Evolutionary conservation across 2,113 vertebrate species (phyloP).

Genomic region (Tricholaema leucomelas): DNA sequence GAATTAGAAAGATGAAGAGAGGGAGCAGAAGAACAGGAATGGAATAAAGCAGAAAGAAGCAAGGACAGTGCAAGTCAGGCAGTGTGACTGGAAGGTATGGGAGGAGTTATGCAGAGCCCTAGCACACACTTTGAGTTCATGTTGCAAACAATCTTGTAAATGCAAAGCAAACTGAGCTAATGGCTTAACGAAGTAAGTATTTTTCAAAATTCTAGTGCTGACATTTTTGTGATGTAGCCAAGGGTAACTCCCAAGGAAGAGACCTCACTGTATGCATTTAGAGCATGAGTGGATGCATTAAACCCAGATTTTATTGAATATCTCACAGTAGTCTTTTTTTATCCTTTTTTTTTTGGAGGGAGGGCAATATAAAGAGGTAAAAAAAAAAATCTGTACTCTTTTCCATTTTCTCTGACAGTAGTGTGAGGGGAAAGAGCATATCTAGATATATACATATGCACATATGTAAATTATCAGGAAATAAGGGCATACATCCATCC

Average conservation of each 20-base stretch:
- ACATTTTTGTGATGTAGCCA: background rate
- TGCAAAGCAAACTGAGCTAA: background rate
- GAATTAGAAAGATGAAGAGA: slow-evolving; percentile 57
- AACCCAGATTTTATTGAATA: background rate
- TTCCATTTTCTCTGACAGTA: background rate
- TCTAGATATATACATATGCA: background rate
- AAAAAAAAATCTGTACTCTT: background rate
- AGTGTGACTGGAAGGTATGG: background rate
- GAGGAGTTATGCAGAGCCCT: background rate
- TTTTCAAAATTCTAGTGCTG: background rate
- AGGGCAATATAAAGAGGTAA: background rate
- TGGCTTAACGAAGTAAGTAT: background rate
- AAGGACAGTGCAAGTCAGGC: background rate
- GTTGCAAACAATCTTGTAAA: background rate
- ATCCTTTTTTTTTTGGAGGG: background rate
- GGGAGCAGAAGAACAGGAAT: slow-evolving; percentile 3
- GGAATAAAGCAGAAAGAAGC: background rate
- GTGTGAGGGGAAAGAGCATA: background rate
- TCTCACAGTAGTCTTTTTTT: background rate
- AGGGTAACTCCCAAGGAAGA: background rate
- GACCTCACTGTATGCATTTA: background rate
- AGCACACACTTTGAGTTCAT: background rate
- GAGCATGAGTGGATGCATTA: background rate
- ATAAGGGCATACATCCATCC: background rate
- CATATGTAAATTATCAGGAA: background rate